Evolutionary conservation across 2,888 invertebrate species (phyloP), one percentile per base, ranked within the genome.

Genomic region (Trichogramma evanescens): DNA sequence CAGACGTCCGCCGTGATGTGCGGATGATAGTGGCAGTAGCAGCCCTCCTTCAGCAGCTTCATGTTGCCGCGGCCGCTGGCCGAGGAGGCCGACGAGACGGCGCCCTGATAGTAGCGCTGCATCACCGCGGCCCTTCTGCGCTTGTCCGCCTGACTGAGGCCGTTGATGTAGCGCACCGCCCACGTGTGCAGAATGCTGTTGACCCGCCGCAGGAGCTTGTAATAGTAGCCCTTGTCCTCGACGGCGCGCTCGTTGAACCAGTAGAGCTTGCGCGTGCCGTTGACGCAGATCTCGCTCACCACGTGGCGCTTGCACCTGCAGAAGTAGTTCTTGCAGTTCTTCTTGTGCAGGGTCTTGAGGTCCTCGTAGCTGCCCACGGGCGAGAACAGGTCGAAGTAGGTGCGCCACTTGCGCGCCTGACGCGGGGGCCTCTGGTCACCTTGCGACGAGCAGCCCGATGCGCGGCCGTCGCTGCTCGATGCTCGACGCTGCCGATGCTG

Each of bases 1-100:
- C 93, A 94, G 71, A 89, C 88, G 77, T 90, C 90, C 59, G 91
- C 89, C 49, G 91, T 88, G 65, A 89, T 87, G 72, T 91, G 89
- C 87, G 90, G 91, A 79, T 93, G 92, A 70, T 89, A 85, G 77
- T 93, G 92, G 67, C 76, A 77, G 67, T 78, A 76, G 62, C 76
- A 77, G 62, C 74, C 75, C 70, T 75, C 77, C 71, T 77, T 75
- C 13, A 77, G 65, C 4, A 78, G 69, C 71, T 73, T 77, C 75
- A 76, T 75, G 65, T 77, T 77, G 66, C 71, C 74, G 66, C 73
- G 73, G 10, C 74, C 72, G 38, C 73, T 73, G 2, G 76, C 26
- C 8, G 49, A 13, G 13, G 5, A 43, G 5, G 8, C 26, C 52
- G n/a, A 26, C 44, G 10, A 46, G 46, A 10, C 8, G 49, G 26